phyloP scores from a whole-genome alignment of 2,797 vertebrate genomes.

The Tragelaphus eurycerus region DNA sequence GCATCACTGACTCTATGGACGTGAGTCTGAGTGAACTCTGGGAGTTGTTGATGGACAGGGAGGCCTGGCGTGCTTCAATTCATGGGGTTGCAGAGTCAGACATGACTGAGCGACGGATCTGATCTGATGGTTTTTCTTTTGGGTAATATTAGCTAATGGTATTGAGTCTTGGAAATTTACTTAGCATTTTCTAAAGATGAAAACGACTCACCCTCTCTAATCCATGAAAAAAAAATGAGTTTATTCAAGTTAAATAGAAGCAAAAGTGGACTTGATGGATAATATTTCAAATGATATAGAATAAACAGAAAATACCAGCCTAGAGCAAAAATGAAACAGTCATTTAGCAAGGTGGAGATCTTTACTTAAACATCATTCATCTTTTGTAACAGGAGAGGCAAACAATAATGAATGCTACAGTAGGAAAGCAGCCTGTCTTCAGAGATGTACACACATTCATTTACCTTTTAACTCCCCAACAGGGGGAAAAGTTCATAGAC shows the following conservation, averaged over 20 bases:
- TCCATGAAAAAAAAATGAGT: not conserved
- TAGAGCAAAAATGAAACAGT: not conserved
- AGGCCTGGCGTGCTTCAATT: no score
- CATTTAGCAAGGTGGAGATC: not conserved
- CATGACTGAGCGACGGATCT: no score
- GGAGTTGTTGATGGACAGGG: no score
- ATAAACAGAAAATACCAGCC: not conserved
- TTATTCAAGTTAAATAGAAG: not conserved
- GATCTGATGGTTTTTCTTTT: not conserved
- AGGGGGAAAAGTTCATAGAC: not conserved
- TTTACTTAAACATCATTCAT: constrained; percentile 28
- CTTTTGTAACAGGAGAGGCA: not conserved
- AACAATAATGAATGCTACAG: not conserved
- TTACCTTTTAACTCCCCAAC: not conserved
- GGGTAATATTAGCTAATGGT: not conserved
- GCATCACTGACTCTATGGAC: no score
- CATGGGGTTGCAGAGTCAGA: no score
- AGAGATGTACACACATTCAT: not conserved
- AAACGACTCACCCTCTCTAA: not conserved
- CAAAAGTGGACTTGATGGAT: not conserved
- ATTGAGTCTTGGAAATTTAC: not conserved
- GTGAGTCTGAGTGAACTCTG: no score
- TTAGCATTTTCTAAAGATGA: not conserved
- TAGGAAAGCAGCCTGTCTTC: not conserved
- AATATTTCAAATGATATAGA: not conserved